Conservation (phyloP, 2,888 invertebrate genomes). For the Cybosia mesomella region DNA sequence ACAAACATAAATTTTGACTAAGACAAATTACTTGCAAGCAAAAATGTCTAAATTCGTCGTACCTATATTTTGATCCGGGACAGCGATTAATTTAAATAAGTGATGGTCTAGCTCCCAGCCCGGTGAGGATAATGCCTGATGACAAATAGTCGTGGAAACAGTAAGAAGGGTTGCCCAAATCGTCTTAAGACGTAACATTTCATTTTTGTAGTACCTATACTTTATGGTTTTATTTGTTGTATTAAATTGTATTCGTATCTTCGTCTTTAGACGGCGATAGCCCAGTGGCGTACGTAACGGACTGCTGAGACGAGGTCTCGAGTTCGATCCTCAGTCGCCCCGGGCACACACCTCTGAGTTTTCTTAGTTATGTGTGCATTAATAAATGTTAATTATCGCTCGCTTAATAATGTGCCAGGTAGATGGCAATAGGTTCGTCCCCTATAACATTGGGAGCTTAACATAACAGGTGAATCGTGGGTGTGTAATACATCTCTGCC, state of each 20-base stretch:
- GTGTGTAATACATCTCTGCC: too few species aligned
- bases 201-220: slow-evolving; percentile 40
- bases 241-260: not conserved
- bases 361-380: too few species aligned
- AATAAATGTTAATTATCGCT: too few species aligned
- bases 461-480: too few species aligned
- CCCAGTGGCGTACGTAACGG: too few species aligned
- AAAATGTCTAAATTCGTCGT: slow-evolving; percentile 45
- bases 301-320: too few species aligned
- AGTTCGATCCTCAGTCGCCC: too few species aligned
- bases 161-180: slow-evolving; percentile 49
- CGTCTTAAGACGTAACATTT: slow-evolving; percentile 52
- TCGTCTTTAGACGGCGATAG: not conserved
- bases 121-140: slow-evolving; percentile 59
- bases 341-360: too few species aligned
- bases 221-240: slow-evolving; percentile 1
- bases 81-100: slow-evolving; percentile 59
- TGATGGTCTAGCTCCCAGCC: slow-evolving; percentile 46
- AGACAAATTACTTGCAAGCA: slow-evolving; percentile 43
- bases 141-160: slow-evolving; percentile 64
- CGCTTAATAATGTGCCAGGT: too few species aligned
- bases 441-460: too few species aligned
- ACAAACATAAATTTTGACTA: slow-evolving; percentile 24
- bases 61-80: slow-evolving; percentile 41
- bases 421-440: too few species aligned